Evolutionary conservation across 1,140 invertebrate species (phyloP).

Genomic region (Streblospio benedicti): DNA sequence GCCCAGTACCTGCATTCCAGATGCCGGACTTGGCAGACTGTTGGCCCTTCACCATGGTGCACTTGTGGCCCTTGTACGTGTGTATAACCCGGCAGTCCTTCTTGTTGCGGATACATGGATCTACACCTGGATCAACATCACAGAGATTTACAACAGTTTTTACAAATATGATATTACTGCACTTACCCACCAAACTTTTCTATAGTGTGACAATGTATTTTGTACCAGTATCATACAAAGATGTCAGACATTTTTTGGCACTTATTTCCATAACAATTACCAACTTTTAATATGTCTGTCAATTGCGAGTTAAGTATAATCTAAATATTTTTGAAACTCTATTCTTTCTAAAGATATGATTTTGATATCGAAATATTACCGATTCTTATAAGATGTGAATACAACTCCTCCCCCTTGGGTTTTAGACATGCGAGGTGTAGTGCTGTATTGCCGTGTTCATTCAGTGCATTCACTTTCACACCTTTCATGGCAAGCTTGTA

Average conservation of each 20-base stretch:
- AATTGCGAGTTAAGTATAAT: background rate
- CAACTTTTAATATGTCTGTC: background rate
- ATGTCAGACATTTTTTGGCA: background rate
- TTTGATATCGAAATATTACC: no score
- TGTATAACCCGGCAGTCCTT: slow-evolving; percentile 20
- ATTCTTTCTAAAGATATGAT: no score
- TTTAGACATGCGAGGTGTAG: slow-evolving; percentile 21
- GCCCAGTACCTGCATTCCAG: slow-evolving; percentile 18
- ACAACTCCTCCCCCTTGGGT: slow-evolving; percentile 16
- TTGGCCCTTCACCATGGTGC: slow-evolving; percentile 18
- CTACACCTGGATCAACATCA: slow-evolving; percentile 11
- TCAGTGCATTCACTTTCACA: slow-evolving; percentile 20
- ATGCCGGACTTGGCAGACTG: slow-evolving; percentile 16
- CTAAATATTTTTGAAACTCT: no score
- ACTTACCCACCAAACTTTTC: background rate
- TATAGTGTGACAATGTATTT: background rate
- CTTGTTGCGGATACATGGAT: slow-evolving; percentile 20
- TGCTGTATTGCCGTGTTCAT: slow-evolving; percentile 19
- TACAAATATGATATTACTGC: background rate
- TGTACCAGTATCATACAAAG: background rate
- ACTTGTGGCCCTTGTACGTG: slow-evolving; percentile 10
- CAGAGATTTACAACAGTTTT: background rate
- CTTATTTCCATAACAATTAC: background rate
- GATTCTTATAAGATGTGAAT: slow-evolving; percentile 17
- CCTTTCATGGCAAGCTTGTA: slow-evolving; percentile 20